These are phyloP conservation scores for Serripes groenlandicus DNA, from an alignment of 2,888 invertebrate genomes.

Conservation along the genomic window DNA sequence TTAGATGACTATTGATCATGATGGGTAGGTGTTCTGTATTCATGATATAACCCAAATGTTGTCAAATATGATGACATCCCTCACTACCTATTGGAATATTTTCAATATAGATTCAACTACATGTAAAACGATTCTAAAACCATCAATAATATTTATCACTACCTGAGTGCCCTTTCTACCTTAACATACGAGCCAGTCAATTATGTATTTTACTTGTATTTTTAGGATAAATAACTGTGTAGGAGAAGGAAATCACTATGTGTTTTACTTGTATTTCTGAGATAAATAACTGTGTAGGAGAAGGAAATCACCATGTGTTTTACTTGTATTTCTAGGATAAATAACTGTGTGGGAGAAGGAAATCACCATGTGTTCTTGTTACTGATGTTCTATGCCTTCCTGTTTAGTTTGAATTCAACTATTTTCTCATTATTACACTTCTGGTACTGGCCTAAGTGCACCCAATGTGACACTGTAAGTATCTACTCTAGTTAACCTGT, in stretches of 20 bases:
- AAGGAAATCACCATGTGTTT: neutral
- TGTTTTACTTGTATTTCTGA: neutral
- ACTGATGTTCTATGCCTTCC: constrained; percentile 89
- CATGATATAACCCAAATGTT: too few species aligned
- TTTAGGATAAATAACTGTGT: neutral
- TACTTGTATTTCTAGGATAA: constrained; percentile 82
- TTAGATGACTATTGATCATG: too few species aligned
- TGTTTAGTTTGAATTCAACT: constrained; percentile 77
- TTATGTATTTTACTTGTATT: neutral
- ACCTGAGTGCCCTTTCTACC: too few species aligned
- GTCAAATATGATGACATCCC: too few species aligned
- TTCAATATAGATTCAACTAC: too few species aligned
- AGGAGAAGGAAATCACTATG: neutral
- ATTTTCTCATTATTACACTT: constrained; percentile 78
- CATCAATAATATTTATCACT: too few species aligned
- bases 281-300: neutral
- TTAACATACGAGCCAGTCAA: too few species aligned
- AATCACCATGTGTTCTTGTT: constrained; percentile 85
- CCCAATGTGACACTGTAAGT: constrained; percentile 80
- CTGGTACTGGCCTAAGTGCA: constrained; percentile 82
- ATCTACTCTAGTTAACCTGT: constrained; percentile 39
- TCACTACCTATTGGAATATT: too few species aligned
- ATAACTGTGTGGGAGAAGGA: constrained; percentile 86
- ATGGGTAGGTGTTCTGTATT: too few species aligned
- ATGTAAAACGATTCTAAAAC: too few species aligned